These are phyloP conservation scores for Carduelis carduelis DNA, from an alignment of 2,797 vertebrate species.

Conservation along the genomic window DNA sequence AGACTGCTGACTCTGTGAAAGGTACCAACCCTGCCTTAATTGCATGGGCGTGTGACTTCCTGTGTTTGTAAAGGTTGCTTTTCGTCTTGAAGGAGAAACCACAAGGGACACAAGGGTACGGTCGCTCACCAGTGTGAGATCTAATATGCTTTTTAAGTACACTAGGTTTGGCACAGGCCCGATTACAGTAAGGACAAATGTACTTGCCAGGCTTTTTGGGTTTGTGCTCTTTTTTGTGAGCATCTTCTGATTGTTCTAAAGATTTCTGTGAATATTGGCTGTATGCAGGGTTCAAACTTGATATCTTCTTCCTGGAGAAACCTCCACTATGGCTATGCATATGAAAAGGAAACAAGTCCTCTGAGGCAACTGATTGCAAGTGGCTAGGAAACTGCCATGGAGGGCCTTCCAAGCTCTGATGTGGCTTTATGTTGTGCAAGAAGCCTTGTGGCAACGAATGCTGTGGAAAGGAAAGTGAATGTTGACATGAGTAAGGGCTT, in stretches of 20 bases:
- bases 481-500: slow-evolving; percentile 85
- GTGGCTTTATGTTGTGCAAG: slow-evolving; percentile 90
- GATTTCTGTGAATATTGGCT: slow-evolving; percentile 91
- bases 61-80: slow-evolving; percentile 99
- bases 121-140: slow-evolving; percentile 96
- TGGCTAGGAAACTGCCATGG: slow-evolving; percentile 91
- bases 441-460: slow-evolving; percentile 87
- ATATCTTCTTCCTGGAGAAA: slow-evolving; percentile 91
- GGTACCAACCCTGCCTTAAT: slow-evolving; percentile 97
- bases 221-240: slow-evolving; percentile 95
- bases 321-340: slow-evolving; percentile 83
- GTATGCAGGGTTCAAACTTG: slow-evolving; percentile 88
- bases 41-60: slow-evolving; percentile 97
- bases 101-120: slow-evolving; percentile 94
- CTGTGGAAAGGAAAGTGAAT: slow-evolving; percentile 91
- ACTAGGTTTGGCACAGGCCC: slow-evolving; percentile 98
- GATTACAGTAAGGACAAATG: slow-evolving; percentile 94
- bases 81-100: slow-evolving; percentile 99
- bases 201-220: slow-evolving; percentile 98
- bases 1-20: slow-evolving; percentile 89
- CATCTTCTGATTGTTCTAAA: slow-evolving; percentile 87
- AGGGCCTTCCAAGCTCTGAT: slow-evolving; percentile 89
- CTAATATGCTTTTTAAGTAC: slow-evolving; percentile 99
- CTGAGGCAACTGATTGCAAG: slow-evolving; percentile 85
- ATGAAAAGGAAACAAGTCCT: slow-evolving; percentile 90